These are phyloP conservation scores for Eupithecia dodoneata DNA, from an alignment of 2,888 invertebrate genomes.

Conservation along the genomic window DNA sequence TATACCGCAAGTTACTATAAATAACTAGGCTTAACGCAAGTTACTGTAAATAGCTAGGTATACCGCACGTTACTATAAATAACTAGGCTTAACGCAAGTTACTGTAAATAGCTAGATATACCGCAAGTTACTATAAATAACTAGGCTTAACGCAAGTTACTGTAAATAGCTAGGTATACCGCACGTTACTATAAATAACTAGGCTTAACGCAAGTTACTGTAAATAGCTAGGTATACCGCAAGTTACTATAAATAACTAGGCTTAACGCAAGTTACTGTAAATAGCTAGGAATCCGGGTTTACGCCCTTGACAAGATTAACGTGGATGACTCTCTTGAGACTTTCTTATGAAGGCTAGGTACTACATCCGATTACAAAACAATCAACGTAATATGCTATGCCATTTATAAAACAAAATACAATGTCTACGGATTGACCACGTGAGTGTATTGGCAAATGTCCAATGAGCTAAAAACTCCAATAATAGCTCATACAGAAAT, in stretches of 20 bases:
- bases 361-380: slow-evolving; percentile 17
- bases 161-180: not conserved
- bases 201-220: not conserved
- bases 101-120: not conserved
- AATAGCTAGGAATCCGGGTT: slow-evolving; percentile 8
- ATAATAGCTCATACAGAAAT: slow-evolving; percentile 78
- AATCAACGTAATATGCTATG: slow-evolving; percentile 9
- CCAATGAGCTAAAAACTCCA: slow-evolving; percentile 80
- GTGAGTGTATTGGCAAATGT: slow-evolving; percentile 72
- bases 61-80: too few relatives aligned
- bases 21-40: not conserved
- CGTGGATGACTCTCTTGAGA: slow-evolving; percentile 2
- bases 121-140: too few relatives aligned
- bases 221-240: not conserved
- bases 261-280: too few relatives aligned
- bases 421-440: slow-evolving; percentile 63
- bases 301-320: slow-evolving; percentile 22
- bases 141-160: not conserved
- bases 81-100: not conserved
- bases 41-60: not conserved
- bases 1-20: too few relatives aligned
- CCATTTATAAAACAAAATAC: slow-evolving; percentile 45
- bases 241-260: too few relatives aligned
- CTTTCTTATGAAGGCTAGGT: slow-evolving; percentile 9
- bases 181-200: too few relatives aligned